phyloP scores from a whole-genome alignment of 2,888 invertebrate genomes.

The Acleris literana region DNA sequence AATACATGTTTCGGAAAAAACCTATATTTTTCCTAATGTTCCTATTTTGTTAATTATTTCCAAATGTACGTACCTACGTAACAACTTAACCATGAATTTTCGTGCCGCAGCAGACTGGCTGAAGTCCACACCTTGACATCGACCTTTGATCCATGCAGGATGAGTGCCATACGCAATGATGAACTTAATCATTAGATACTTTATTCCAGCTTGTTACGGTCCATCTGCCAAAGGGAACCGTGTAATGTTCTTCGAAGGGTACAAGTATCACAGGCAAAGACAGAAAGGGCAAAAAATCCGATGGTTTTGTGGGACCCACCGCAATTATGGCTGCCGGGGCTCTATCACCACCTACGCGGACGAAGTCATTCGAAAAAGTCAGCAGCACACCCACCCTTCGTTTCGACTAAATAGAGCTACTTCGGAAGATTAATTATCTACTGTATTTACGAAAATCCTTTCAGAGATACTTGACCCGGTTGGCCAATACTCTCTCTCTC shows the following conservation, averaged over 20 bases:
- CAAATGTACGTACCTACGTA: not conserved
- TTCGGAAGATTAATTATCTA: no score
- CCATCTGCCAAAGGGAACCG: not conserved
- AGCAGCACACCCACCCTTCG: not conserved
- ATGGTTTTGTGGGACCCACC: slow-evolving; percentile 13
- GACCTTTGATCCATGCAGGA: no score
- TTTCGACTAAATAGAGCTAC: not conserved
- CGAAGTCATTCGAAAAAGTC: not conserved
- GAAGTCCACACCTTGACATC: no score
- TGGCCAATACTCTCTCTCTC: no score
- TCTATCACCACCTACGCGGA: not conserved
- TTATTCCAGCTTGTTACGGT: not conserved
- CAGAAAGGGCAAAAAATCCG: not conserved
- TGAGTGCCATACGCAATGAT: no score
- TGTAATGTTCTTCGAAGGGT: not conserved
- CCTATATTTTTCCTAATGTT: no score
- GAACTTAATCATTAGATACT: not conserved
- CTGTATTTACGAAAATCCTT: no score
- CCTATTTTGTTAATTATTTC: no score
- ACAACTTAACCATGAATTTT: no score
- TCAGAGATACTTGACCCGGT: no score
- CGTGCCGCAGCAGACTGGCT: no score
- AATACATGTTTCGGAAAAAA: no score
- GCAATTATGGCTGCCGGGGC: not conserved
- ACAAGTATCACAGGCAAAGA: not conserved